Conservation (phyloP, 2,113 vertebrate genomes). For the Heliornis fulica region DNA sequence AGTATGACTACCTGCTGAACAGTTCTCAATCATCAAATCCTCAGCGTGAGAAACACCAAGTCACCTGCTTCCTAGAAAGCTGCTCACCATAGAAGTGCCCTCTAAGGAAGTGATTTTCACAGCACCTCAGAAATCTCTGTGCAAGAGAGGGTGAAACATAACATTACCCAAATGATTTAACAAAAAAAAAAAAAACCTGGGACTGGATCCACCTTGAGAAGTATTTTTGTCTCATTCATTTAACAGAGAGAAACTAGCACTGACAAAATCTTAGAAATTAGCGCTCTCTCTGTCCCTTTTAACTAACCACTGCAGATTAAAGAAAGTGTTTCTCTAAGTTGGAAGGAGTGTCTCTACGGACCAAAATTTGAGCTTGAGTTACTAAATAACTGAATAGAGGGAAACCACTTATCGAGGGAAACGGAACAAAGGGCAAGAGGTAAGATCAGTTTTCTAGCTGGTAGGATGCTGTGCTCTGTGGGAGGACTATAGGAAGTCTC, state of each 20-base stretch:
- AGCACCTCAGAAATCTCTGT: background rate
- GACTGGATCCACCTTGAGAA: background rate
- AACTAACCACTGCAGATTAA: background rate
- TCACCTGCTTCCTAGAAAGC: background rate
- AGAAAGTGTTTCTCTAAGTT: background rate
- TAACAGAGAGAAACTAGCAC: background rate
- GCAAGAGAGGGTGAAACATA: background rate
- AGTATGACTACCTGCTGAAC: background rate
- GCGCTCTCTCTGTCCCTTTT: background rate
- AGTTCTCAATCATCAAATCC: background rate
- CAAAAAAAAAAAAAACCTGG: no score
- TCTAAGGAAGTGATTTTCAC: background rate
- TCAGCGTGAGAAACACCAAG: background rate
- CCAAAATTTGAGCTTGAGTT: background rate
- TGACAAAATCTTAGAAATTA: background rate
- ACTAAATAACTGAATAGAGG: constrained; percentile 15
- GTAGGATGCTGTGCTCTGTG: background rate
- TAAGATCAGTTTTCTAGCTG: constrained; percentile 8
- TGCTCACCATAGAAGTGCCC: background rate
- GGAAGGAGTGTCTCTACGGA: background rate
- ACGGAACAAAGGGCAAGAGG: background rate
- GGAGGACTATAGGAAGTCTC: background rate
- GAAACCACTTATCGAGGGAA: background rate
- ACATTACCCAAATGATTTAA: background rate
- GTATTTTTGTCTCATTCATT: background rate